Percentiles rank a stretch among this genome's conserved stretches.
Evolutionary conservation across 2,113 vertebrate genomes (phyloP).

Genomic region (Paradisaea rubra): DNA sequence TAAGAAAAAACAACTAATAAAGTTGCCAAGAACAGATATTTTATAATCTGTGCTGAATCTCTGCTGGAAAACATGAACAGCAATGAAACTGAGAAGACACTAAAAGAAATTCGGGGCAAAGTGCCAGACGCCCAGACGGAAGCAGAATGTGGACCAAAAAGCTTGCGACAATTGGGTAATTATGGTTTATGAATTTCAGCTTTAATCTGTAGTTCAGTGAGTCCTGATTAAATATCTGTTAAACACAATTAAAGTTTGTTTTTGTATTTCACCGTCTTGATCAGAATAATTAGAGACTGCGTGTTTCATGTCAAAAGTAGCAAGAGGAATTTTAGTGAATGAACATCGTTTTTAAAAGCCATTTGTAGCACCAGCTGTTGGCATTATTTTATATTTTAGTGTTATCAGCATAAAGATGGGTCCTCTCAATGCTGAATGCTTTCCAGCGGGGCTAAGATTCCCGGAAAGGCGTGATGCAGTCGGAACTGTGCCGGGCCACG

Average conservation of each 20-base stretch:
- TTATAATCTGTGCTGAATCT: slow-evolving; percentile 83
- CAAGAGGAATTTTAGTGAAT: slow-evolving; percentile 84
- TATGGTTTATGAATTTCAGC: slow-evolving; percentile 89
- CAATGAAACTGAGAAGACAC: slow-evolving; percentile 82
- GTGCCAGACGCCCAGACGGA: slow-evolving; percentile 83
- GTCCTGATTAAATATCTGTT: slow-evolving; percentile 89
- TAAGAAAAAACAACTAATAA: slow-evolving; percentile 69
- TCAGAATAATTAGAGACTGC: slow-evolving; percentile 88
- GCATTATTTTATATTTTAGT: slow-evolving; percentile 85
- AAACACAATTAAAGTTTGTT: slow-evolving; percentile 90
- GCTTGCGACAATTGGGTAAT: slow-evolving; percentile 86
- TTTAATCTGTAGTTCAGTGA: slow-evolving; percentile 88
- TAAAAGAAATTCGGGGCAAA: slow-evolving; percentile 84
- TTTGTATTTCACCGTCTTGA: slow-evolving; percentile 87
- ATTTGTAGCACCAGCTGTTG: slow-evolving; percentile 86
- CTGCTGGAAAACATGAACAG: slow-evolving; percentile 84
- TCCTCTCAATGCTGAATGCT: slow-evolving; percentile 74
- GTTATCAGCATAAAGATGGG: slow-evolving; percentile 81
- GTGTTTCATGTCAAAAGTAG: slow-evolving; percentile 85
- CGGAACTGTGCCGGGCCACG: background rate
- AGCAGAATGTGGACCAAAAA: slow-evolving; percentile 84
- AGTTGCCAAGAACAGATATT: slow-evolving; percentile 82
- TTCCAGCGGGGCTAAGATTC: slow-evolving; percentile 73
- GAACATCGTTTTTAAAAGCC: slow-evolving; percentile 86
- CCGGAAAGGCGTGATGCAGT: background rate